Evolutionary conservation across 2,888 invertebrate species (phyloP).

Genomic region (Pachycephus smyrnensis): DNA sequence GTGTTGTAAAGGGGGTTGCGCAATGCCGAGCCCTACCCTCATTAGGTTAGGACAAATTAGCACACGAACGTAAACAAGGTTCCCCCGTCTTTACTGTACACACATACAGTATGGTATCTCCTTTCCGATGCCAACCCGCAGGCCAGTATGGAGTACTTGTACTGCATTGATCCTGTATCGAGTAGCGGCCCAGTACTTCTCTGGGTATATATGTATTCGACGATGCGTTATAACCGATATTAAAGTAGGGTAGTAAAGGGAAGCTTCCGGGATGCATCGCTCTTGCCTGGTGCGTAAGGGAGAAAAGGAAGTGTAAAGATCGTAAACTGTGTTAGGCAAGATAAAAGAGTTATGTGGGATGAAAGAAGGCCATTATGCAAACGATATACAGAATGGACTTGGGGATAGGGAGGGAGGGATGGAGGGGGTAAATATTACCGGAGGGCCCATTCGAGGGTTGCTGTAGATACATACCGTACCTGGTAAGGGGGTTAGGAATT

Average conservation of each 20-base stretch:
- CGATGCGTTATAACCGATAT: not conserved
- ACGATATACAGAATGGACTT: slow-evolving; percentile 3
- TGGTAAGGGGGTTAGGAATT: not conserved
- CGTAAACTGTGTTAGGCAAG: not conserved
- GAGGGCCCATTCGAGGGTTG: not conserved
- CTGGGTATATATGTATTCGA: not conserved
- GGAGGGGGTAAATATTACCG: not conserved
- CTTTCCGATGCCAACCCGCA: slow-evolving; percentile 14
- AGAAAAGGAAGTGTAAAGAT: slow-evolving; percentile 1
- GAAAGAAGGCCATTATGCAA: slow-evolving; percentile 4
- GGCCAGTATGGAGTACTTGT: not conserved
- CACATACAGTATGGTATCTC: not conserved
- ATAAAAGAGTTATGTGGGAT: slow-evolving; percentile 1
- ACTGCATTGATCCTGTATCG: not conserved
- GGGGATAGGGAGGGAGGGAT: not conserved
- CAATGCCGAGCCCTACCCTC: slow-evolving; percentile 31
- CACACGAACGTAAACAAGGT: slow-evolving; percentile 53
- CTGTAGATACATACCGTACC: not conserved
- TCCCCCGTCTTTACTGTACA: slow-evolving; percentile 20
- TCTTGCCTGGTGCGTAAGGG: slow-evolving; percentile 15
- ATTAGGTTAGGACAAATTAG: slow-evolving; percentile 62
- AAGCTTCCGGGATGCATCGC: not conserved
- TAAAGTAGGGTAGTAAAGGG: not conserved
- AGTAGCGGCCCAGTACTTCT: not conserved
- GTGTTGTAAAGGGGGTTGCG: not conserved